A percentile compares a stretch with the other conserved stretches of the same genome.
Conservation (phyloP, 2,113 vertebrate genomes). For the Canis aureus region DNA sequence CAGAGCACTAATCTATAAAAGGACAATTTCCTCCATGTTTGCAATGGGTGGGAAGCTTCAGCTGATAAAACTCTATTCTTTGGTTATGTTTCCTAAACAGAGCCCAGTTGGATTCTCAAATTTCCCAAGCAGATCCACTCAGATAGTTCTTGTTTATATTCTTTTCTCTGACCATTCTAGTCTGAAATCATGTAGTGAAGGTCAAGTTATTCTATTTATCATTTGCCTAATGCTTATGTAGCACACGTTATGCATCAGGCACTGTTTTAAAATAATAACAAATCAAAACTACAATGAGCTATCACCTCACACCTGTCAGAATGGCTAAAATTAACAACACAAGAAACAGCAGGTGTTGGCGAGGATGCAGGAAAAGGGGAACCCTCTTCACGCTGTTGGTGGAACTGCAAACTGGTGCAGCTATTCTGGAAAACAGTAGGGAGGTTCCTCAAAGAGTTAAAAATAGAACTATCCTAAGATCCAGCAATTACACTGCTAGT, state of each 20-base stretch:
- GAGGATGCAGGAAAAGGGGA: neutral
- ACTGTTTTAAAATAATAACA: neutral
- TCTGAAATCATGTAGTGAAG: neutral
- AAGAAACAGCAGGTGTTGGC: neutral
- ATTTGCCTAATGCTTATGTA: neutral
- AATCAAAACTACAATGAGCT: neutral
- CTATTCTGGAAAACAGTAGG: neutral
- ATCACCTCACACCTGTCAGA: neutral
- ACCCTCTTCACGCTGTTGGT: neutral
- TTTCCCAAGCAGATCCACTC: neutral
- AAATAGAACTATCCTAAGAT: neutral
- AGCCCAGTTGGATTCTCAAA: neutral
- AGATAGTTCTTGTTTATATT: neutral
- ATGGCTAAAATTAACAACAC: neutral
- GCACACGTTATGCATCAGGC: neutral
- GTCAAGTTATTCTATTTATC: neutral
- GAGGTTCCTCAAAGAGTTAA: neutral
- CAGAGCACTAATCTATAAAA: neutral
- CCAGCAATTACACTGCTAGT: neutral
- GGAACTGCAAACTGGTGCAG: neutral
- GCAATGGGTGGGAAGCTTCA: neutral
- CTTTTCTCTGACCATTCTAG: neutral
- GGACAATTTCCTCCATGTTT: neutral
- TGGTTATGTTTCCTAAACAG: constrained; percentile 63
- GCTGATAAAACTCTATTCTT: neutral